These are phyloP conservation scores for Grantiella picta DNA, from an alignment of 2,113 vertebrate genomes.

Conservation along the genomic window DNA sequence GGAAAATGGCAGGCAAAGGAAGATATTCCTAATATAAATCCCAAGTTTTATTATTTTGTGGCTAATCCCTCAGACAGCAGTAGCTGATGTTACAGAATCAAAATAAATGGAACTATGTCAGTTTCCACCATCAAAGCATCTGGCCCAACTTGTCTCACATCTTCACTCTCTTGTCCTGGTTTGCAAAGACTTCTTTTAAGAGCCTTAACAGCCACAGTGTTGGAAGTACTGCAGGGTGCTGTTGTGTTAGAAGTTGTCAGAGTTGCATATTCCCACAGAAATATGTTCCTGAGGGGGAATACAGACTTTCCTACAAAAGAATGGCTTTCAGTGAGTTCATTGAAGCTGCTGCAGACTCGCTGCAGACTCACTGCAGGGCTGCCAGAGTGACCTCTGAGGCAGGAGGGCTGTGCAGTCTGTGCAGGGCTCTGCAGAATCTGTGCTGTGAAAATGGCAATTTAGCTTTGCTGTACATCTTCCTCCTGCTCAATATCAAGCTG, in stretches of 20 bases:
- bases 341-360: not conserved
- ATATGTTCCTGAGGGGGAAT: not conserved
- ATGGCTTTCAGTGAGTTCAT: rapidly evolving
- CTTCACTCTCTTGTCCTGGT: not conserved
- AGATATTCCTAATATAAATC: not conserved
- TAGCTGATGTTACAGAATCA: not conserved
- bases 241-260: not conserved
- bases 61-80: not conserved
- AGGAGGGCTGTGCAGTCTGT: not conserved
- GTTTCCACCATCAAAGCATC: not conserved
- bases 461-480: not conserved
- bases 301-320: not conserved
- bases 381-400: not conserved
- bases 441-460: not conserved
- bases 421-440: too few species aligned
- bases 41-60: not conserved
- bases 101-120: not conserved
- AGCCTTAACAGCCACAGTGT: not conserved
- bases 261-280: not conserved
- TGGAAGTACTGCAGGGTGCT: not conserved
- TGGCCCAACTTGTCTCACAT: not conserved
- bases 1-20: not conserved
- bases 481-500: not conserved
- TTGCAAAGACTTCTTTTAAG: not conserved
- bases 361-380: not conserved